phyloP scores from a whole-genome alignment of 1,140 invertebrate genomes.

The Batillaria attramentaria region DNA sequence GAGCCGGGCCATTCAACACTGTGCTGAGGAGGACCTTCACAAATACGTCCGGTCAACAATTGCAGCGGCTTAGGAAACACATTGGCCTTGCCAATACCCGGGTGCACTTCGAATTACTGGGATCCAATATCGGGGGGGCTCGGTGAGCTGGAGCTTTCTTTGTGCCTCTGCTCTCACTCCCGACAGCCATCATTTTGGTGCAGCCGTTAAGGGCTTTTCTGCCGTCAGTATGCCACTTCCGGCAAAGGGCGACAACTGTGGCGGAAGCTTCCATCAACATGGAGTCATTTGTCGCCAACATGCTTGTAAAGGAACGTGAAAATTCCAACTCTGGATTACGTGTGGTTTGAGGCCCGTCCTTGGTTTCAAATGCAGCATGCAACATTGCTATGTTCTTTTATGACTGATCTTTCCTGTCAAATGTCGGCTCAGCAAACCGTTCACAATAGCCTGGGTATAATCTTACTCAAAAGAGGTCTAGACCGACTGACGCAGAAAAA shows the following conservation, averaged over 20 bases:
- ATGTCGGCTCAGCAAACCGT: no score
- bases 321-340: no score
- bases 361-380: no score
- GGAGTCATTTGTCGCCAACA: conserved; percentile 7
- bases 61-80: conserved; percentile 1
- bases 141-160: conserved; percentile 6
- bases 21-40: neutral
- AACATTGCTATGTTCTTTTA: no score
- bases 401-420: no score
- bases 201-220: neutral
- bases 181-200: neutral
- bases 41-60: conserved; percentile 14
- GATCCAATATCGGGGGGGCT: conserved; percentile 10
- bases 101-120: conserved; percentile 6
- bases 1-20: neutral
- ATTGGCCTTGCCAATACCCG: conserved; percentile 12
- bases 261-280: neutral
- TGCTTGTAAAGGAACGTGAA: no score
- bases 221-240: neutral
- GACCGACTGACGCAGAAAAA: no score
- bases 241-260: neutral
- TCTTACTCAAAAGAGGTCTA: no score
- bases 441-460: no score
- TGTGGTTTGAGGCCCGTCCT: no score
- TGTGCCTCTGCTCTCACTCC: neutral